Base-by-base conservation (phyloP, 2,113 vertebrate genomes). In the Amia ocellicauda region DNA sequence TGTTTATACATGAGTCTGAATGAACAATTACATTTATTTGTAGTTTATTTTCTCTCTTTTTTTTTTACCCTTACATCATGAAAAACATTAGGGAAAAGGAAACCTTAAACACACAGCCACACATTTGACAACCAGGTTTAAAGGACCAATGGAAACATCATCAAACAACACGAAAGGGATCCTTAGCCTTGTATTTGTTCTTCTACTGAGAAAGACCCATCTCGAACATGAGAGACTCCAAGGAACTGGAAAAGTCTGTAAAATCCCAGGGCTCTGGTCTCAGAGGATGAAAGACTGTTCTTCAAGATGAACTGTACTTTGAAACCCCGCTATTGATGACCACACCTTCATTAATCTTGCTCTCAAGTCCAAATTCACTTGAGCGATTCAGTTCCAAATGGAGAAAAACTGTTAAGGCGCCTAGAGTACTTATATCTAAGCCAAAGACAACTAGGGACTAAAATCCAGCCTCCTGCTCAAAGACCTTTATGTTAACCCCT, bases 201-300 rank as follows among this genome's bases (percentile, higher is more conserved):
- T 7, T 36, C 31, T 7, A 7, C 11, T 36, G 11, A 36, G 5
- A 11, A 36, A 36, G 31, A 36, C 11, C 5, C 11, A 5, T 36
- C 31, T 36, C 2, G 5, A 36, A 5, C 11, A n/a, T n/a, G 31
- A 7, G 31, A 36, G 31, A 5, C 1, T 36, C 31, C 31, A 5
- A 36, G 31, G 47, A 50, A 16, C 47, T 50, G 47, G 76, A 69
- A 65, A 64, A 59, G 74, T 81, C 81, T 74, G 63, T 75, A 11
- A 55, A 64, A 57, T 54, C 55, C 5, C n/a, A 14, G 11, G 26
- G 23, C 55, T 40, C 42, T 51, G 63, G 63, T 58, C 43, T 47
- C 17, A 20, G 8, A 29, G 53, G 64, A 66, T 66, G 49, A 66
- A 60, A 66, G 57, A 27, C 29, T 2, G 7, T 23, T 16, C 17